A percentile compares a stretch with the other conserved stretches of the same genome.
These are phyloP conservation scores for Fulica atra DNA, from an alignment of 2,113 vertebrate genomes.

Conservation along the genomic window DNA sequence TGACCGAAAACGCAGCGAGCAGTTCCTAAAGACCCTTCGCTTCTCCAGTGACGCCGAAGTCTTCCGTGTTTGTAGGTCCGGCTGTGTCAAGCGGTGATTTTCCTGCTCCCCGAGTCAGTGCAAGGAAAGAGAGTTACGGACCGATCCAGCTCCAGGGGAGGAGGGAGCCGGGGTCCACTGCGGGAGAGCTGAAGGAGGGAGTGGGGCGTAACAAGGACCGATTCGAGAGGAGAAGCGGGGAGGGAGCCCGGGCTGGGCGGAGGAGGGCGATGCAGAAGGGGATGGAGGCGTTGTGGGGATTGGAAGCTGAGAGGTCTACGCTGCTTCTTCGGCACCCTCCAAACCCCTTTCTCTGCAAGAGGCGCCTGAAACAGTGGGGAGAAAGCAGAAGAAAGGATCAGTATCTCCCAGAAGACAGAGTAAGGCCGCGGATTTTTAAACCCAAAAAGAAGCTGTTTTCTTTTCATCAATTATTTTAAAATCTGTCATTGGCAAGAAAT, in stretches of 20 bases:
- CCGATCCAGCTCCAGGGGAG: fast-evolving
- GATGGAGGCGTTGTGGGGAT: fast-evolving
- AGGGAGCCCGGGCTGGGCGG: no score
- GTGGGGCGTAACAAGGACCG: fast-evolving
- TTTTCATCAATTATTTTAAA: neutral
- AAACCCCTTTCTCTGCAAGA: fast-evolving
- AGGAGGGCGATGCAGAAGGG: fast-evolving
- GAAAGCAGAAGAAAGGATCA: neutral
- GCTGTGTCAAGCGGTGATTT: fast-evolving
- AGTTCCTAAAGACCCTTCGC: fast-evolving
- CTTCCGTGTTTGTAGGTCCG: neutral
- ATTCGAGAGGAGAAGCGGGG: neutral
- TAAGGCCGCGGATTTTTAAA: neutral
- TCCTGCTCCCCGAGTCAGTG: fast-evolving
- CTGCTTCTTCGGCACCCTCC: neutral
- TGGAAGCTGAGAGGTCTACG: fast-evolving
- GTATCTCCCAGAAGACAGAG: neutral
- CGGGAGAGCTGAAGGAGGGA: fast-evolving
- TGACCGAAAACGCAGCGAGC: fast-evolving
- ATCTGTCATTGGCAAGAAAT: neutral
- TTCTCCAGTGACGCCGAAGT: fast-evolving
- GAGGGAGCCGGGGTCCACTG: fast-evolving
- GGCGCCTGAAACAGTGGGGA: fast-evolving
- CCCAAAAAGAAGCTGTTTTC: fast-evolving
- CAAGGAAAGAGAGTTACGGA: neutral